These are phyloP conservation scores for Pseudomyrmex flavicornis DNA, from an alignment of 1,140 invertebrate species.

Conservation along the genomic window DNA sequence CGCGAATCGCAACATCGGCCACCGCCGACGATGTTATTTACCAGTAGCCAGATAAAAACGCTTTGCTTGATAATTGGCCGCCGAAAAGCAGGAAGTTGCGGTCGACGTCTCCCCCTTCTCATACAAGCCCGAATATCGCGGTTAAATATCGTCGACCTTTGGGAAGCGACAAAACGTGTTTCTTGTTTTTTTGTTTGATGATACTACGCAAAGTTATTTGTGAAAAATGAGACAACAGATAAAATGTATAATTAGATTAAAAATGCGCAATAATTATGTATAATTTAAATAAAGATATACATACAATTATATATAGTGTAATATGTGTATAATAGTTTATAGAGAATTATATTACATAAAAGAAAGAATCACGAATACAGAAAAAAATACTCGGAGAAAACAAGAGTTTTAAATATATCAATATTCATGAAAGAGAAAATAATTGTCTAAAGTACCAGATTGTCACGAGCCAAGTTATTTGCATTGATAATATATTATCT, in stretches of 20 bases:
- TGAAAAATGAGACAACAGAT: background rate
- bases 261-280: background rate
- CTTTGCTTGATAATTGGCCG: constrained; percentile 33
- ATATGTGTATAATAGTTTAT: background rate
- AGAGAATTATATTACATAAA: no score
- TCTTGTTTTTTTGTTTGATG: background rate
- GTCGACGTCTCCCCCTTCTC: background rate
- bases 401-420: background rate
- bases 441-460: background rate
- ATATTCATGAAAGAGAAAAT: no score
- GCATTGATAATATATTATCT: background rate
- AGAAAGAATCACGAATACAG: no score
- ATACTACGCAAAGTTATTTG: background rate
- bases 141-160: constrained; percentile 23
- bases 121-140: constrained; percentile 30
- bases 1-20: background rate
- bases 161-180: background rate
- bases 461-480: background rate
- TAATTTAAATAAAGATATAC: constrained; percentile 15
- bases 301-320: background rate
- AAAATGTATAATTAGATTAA: constrained; percentile 3
- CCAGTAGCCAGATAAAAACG: constrained; percentile 24
- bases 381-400: background rate
- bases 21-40: constrained; percentile 25
- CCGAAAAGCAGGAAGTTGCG: constrained; percentile 53